Percentiles rank a stretch among this genome's conserved stretches.
These are phyloP conservation scores for Drosophila erecta DNA, from an alignment of 1,140 invertebrate genomes.

Conservation along the genomic window DNA sequence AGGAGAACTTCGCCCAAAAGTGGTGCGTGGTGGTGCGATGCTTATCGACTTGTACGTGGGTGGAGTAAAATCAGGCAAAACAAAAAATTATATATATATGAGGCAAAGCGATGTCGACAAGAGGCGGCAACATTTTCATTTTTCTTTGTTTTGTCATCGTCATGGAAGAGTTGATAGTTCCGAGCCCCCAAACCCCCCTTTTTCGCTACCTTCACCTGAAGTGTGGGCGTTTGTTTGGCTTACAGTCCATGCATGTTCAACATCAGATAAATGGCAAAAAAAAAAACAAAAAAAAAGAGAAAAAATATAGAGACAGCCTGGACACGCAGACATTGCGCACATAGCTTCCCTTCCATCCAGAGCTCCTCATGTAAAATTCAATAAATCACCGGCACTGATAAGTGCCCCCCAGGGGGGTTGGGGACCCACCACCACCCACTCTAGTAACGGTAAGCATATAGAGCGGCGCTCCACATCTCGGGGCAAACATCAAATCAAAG, in stretches of 20 bases:
- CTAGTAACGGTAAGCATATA: constrained; percentile 42
- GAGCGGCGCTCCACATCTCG: constrained; percentile 14
- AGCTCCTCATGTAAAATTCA: constrained; percentile 78
- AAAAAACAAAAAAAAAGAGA: constrained; percentile 29
- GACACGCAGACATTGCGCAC: constrained; percentile 62
- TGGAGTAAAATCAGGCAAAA: constrained; percentile 34
- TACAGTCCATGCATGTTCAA: constrained; percentile 77
- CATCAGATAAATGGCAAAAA: constrained; percentile 81
- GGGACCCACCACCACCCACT: constrained; percentile 49
- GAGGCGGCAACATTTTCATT: constrained; percentile 75
- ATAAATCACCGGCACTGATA: constrained; percentile 74
- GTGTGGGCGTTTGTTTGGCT: constrained; percentile 77
- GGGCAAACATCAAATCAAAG: constrained; percentile 58
- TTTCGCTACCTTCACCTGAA: constrained; percentile 29
- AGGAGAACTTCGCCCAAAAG: constrained; percentile 15
- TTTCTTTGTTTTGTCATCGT: constrained; percentile 71
- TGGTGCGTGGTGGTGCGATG: constrained; percentile 55
- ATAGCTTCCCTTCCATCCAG: constrained; percentile 59
- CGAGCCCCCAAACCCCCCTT: constrained; percentile 13
- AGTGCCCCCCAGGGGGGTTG: constrained; percentile 35
- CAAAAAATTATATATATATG: constrained; percentile 25
- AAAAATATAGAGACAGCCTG: constrained; percentile 36
- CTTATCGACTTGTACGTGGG: constrained; percentile 46
- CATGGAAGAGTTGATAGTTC: constrained; percentile 75
- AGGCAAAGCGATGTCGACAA: constrained; percentile 67